Base-by-base conservation (phyloP, 1,140 invertebrate species). In the Batillaria attramentaria region DNA sequence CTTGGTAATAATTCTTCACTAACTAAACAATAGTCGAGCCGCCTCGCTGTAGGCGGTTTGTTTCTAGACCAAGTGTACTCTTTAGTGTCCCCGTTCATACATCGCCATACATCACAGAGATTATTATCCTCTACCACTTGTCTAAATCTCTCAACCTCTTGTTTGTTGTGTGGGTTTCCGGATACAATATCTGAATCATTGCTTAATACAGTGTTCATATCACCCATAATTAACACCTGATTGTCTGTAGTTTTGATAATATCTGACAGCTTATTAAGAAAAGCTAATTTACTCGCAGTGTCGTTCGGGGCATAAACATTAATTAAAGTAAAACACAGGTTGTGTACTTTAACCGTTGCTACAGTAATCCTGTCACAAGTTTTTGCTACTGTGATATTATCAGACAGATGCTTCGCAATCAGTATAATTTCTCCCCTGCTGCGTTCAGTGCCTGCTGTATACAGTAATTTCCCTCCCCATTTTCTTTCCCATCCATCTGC, bases 131-230 rank as follows among this genome's bases (percentile, higher is more conserved):
- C 24, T 10, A 50, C 24, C 24, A 24, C 46, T 50, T 50, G 10
- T 13, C 10, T 50, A 50, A 50, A 24, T 10, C 10, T 50, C 24
- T 50, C 10, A 50, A 62, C 57, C n/a, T 62, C 57, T 3, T 28
- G 1, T 62, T 62, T 62, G 3, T 62, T 62, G n/a, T 20, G n/a
- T 62, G 57, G 57, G 8, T n/a, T 10, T 10, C 57, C 57, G n/a
- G 57, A 62, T n/a, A 62, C 57, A 62, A 62, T 62, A n/a, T 62
- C 57, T 62, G 33, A 62, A 20, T 62, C n/a, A 3, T 62, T 62
- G 2, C 33, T 31, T 62, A 62, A 20, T 8, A 62, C 3, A n/a
- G 24, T 28, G 33, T 62, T 62, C 8, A 62, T 0, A 62, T 62
- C 57, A 28, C 57, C 57, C n/a, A n/a, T n/a, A n/a, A n/a, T n/a